Base-by-base conservation (phyloP, 2,888 invertebrate species). In the Dione vanillae region DNA sequence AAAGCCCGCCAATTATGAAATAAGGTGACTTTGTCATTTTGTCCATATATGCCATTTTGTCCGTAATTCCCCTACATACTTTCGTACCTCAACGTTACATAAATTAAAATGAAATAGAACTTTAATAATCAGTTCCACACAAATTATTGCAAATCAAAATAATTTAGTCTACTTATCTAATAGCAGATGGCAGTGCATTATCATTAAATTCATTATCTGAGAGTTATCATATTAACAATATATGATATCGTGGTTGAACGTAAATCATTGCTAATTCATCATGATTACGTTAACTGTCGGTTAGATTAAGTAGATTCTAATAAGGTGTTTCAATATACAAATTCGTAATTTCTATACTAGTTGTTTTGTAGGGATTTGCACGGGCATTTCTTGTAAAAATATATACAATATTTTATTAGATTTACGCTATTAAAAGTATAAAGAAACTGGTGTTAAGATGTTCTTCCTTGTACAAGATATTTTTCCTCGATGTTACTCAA, bases 191-290 rank as follows among this genome's bases (percentile, higher is more conserved):
- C 45, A 45, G 27, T n/a, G 16, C 10, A 59, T 43, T 20, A 27
- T 27, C 43, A 43, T n/a, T n/a, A n/a, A n/a, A n/a, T n/a, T n/a
- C n/a, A 27, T 59, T 9, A 43, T 27, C 20, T n/a, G 27, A 27
- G 43, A 61, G 45, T 61, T 61, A 61, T 35, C 61, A 61, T 27
- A 61, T 61, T 61, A 61, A 45, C 61, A n/a, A 35, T 16, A 9
- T 10, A 45, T 27, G 6, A n/a, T 61, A 45, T n/a, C n/a, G 27
- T 27, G 27, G 61, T 45, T 10, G 43, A 45, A 61, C 35, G 45
- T 20, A 14, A 35, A 61, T 45, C 16, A 61, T 16, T 16, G n/a
- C 7, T 61, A 61, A 61, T 61, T 27, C 16, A 43, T 61, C 37
- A n/a, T 27, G 6, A 61, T 61, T 45, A 61, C 35, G 11, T 14